phyloP scores from a whole-genome alignment of 2,888 invertebrate species.

The Dysmachus trigonus region DNA sequence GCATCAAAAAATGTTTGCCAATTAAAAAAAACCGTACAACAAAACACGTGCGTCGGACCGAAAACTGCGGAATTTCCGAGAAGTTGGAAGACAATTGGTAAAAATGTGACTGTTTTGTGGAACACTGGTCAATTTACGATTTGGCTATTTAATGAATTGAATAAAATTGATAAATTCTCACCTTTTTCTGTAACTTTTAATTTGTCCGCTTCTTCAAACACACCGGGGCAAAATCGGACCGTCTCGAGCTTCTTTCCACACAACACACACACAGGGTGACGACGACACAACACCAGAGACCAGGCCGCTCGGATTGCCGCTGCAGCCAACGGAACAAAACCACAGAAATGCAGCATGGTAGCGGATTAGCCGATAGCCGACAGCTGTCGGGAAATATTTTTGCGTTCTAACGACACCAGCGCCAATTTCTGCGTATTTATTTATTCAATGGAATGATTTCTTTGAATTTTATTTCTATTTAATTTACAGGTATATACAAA shows the following conservation, averaged over 20 bases:
- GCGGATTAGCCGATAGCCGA: neutral
- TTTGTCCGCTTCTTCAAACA: slow-evolving; percentile 24
- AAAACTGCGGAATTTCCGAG: slow-evolving; percentile 26
- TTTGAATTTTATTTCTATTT: no score
- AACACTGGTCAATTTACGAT: neutral
- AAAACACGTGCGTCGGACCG: slow-evolving; percentile 27
- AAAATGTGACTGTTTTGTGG: neutral
- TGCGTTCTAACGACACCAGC: neutral
- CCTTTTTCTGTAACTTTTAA: neutral
- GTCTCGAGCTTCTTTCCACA: slow-evolving; percentile 21
- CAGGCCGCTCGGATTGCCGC: neutral
- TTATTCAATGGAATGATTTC: no score
- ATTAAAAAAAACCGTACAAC: neutral
- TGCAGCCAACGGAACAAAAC: neutral
- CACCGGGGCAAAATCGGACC: slow-evolving; percentile 4
- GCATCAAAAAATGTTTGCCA: neutral
- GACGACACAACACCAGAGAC: neutral
- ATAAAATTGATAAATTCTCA: neutral
- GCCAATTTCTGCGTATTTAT: neutral
- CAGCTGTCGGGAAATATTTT: neutral
- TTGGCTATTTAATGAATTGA: neutral
- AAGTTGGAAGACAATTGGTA: neutral
- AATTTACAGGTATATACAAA: no score
- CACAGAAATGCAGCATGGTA: neutral
- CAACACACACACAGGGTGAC: slow-evolving; percentile 18